Evolutionary conservation across 2,888 invertebrate genomes (phyloP), one percentile per base, ranked within the genome.

Genomic region (Rhaphigaster nebulosa): DNA sequence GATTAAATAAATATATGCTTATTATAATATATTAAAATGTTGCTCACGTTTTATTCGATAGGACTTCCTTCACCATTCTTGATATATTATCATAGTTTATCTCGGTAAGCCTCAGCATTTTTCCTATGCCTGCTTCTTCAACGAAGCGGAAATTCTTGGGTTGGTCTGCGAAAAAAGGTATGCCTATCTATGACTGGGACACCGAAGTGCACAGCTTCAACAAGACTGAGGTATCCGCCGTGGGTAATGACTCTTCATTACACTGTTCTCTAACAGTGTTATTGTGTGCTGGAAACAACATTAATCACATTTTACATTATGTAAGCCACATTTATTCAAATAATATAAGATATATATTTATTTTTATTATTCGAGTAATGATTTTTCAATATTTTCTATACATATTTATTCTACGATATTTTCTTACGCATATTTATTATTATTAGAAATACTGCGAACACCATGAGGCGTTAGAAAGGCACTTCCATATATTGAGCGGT

Each of bases 221-320:
- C 34, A 52, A 90, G 88, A 1, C 92, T 92, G n/a, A 92, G 90
- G 1, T 92, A 88, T 13, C 92, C 92, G 29, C 92, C 92, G n/a
- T 92, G 92, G 6, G 92, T 92, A 41, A 92, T 91, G 54, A 92
- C n/a, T n/a, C n/a, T n/a, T n/a, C n/a, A n/a, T n/a, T n/a, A n/a
- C n/a, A n/a, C n/a, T n/a, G n/a, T n/a, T n/a, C 92, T 10, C 91
- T 2, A 15, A 90, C 91, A 18, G 87, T 90, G 60, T 92, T 92
- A 20, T 92, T 92, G 89, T 92, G 92, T 41, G 90, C 92, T 92
- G 88, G 18, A 91, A 92, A 87, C 0, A 45, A 87, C n/a, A n/a
- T n/a, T n/a, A n/a, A n/a, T n/a, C n/a, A n/a, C n/a, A n/a, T n/a
- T n/a, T n/a, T n/a, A n/a, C n/a, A n/a, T n/a, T n/a, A n/a, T n/a